Conservation (phyloP, 2,888 invertebrate species). For the Caenorhabditis sp. region DNA sequence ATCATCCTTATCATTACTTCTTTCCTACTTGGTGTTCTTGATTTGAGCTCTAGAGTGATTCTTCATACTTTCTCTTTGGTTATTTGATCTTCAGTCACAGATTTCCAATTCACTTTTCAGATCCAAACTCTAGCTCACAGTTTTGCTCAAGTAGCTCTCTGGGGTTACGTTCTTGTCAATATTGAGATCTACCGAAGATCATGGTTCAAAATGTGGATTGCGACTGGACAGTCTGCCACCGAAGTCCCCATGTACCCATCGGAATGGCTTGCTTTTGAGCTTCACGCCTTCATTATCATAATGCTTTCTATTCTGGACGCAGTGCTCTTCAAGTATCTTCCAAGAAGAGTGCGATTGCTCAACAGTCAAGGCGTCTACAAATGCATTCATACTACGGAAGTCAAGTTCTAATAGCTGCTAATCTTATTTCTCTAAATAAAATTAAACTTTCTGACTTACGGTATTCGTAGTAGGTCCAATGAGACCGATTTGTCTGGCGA, state of each 20-base stretch:
- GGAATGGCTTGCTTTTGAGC: constrained; percentile 42
- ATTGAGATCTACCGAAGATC: constrained; percentile 39
- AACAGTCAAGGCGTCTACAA: constrained; percentile 58
- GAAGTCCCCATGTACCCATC: constrained; percentile 45
- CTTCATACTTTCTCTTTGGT: constrained; percentile 13
- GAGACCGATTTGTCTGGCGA: constrained; percentile 81
- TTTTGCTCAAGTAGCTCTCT: constrained; percentile 38
- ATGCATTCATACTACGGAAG: constrained; percentile 48
- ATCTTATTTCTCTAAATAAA: not conserved
- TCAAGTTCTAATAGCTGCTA: not conserved
- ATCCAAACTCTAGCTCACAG: constrained; percentile 39
- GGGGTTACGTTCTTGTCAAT: constrained; percentile 18
- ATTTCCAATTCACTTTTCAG: constrained; percentile 10
- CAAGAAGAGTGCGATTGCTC: constrained; percentile 14
- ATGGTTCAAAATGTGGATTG: constrained; percentile 17
- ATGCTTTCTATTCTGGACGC: constrained; percentile 32
- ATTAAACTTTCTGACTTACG: constrained; percentile 3
- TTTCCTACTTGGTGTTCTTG: constrained; percentile 31
- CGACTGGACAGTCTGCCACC: constrained; percentile 5
- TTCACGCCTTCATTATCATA: constrained; percentile 34
- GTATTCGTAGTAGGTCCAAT: constrained; percentile 53
- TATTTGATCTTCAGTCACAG: not conserved
- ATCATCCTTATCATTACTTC: constrained; percentile 44
- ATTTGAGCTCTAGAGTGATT: constrained; percentile 27
- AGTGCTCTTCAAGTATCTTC: constrained; percentile 29